phyloP scores from a whole-genome alignment of 1,140 invertebrate species.

The Drosophila lacertosa region DNA sequence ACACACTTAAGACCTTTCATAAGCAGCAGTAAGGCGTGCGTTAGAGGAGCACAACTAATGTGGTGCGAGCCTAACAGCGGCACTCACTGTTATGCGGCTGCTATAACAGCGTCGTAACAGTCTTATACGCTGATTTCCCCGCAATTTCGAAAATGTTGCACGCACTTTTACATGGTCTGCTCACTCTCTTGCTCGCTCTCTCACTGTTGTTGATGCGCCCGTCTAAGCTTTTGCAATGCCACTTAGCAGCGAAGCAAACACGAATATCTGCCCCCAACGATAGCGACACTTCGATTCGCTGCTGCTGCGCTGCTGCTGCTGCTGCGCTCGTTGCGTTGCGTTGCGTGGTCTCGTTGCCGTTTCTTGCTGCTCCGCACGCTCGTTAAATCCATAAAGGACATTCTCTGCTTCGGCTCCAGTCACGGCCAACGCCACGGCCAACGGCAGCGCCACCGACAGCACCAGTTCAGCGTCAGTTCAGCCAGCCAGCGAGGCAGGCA shows the following conservation, averaged over 20 bases:
- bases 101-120: conserved; percentile 25
- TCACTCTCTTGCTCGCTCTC: conserved; percentile 18
- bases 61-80: conserved; percentile 29
- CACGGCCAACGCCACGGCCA: conserved; percentile 42
- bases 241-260: conserved; percentile 1
- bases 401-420: conserved; percentile 55
- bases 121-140: conserved; percentile 37
- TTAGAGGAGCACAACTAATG: conserved; percentile 53
- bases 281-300: conserved; percentile 54
- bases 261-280: conserved; percentile 17
- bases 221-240: conserved; percentile 48
- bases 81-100: conserved; percentile 3
- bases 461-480: conserved; percentile 27
- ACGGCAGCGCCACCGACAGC: conserved; percentile 21
- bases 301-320: conserved; percentile 48
- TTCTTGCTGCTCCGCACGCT: conserved; percentile 41
- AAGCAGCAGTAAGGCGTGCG: conserved; percentile 30
- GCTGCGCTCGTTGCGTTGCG: conserved; percentile 27
- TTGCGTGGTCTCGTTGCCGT: conserved; percentile 29
- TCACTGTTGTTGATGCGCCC: conserved; percentile 24
- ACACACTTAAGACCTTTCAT: conserved; percentile 26
- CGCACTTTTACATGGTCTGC: conserved; percentile 15
- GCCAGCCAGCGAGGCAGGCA: conserved; percentile 47
- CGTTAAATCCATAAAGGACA: conserved; percentile 72
- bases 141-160: conserved; percentile 49